Percentiles rank a stretch among this genome's conserved stretches.
Evolutionary conservation across 2,888 invertebrate genomes (phyloP).

Genomic region (Lysandra bellargus): DNA sequence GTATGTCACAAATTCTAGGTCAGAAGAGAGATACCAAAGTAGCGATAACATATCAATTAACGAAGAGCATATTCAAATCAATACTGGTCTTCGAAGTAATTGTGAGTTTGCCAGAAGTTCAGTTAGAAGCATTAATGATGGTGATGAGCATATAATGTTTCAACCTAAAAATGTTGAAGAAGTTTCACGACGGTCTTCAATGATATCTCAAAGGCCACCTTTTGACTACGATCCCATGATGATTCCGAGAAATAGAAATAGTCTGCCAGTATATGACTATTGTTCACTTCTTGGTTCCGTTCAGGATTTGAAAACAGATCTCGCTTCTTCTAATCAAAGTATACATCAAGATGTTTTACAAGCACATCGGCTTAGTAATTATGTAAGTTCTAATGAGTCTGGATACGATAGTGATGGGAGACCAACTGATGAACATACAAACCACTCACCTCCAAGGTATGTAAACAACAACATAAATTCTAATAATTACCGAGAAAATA

Average conservation of each 20-base stretch:
- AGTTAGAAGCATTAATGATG: slow-evolving; percentile 69
- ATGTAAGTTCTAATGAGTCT: slow-evolving; percentile 90
- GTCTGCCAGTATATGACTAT: slow-evolving; percentile 75
- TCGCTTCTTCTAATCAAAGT: slow-evolving; percentile 71
- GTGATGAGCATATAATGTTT: slow-evolving; percentile 56
- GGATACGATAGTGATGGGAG: slow-evolving; percentile 90
- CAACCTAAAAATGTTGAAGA: slow-evolving; percentile 60
- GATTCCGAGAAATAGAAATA: slow-evolving; percentile 73
- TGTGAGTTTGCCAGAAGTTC: slow-evolving; percentile 67
- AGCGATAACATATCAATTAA: slow-evolving; percentile 74
- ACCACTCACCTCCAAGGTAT: slow-evolving; percentile 78
- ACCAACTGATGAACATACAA: slow-evolving; percentile 78
- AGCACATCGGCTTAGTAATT: slow-evolving; percentile 84
- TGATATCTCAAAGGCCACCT: slow-evolving; percentile 70
- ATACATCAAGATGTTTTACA: slow-evolving; percentile 82
- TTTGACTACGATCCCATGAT: slow-evolving; percentile 76
- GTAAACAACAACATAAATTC: slow-evolving; percentile 67
- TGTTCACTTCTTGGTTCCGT: slow-evolving; percentile 64
- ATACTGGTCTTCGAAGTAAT: slow-evolving; percentile 61
- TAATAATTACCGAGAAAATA: slow-evolving; percentile 53
- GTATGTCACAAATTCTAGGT: slow-evolving; percentile 75
- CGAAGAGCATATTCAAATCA: slow-evolving; percentile 71
- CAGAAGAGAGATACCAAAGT: slow-evolving; percentile 82
- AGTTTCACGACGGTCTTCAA: slow-evolving; percentile 65
- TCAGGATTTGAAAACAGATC: slow-evolving; percentile 67